Evolutionary conservation across 2,797 vertebrate species (phyloP), one percentile per base, ranked within the genome.

Genomic region (Centroberyx gerrardi): DNA sequence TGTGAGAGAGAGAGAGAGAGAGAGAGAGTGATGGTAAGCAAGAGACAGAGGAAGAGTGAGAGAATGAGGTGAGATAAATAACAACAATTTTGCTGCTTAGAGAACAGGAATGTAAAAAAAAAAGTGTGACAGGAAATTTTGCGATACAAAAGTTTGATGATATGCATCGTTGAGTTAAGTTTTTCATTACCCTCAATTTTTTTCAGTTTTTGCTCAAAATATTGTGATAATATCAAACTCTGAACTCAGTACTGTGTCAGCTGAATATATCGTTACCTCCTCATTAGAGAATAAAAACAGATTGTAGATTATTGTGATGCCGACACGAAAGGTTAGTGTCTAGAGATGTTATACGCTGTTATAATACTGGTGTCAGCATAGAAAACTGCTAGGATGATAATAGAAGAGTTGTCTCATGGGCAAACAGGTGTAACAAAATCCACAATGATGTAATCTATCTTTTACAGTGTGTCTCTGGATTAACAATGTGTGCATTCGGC

Each of bases 301-400:
- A 40, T 8, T 7, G 38, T 36, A 54, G 28, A 65, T 60, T 4
- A 69, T 61, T 70, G 36, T 42, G 49, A 22, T 52, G 4, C n/a
- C 5, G 0, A 14, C 10, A 52, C 4, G 5, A 22, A 52, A 8
- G 49, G 8, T 52, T 52, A 7, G 51, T 3, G 27, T 42, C 52
- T 60, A 7, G 8, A 31, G 8, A 71, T 3, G 56, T 60, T 66
- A 53, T 4, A 18, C 10, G 18, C 12, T 56, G 67, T 62, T 61
- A 64, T n/a, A 54, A 36, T 13, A 7, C 9, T 18, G 22, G n/a
- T 54, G 56, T 36, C 33, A 2, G 17, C 8, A 38, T 10, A 8
- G 55, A 36, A 31, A 18, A 28, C 15, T 17, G 46, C 15, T 8
- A 36, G 29, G 65, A 58, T 31, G 18, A 56, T 38, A 56, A 52